phyloP scores from a whole-genome alignment of 2,888 invertebrate genomes.

The Pristionchus mayeri region DNA sequence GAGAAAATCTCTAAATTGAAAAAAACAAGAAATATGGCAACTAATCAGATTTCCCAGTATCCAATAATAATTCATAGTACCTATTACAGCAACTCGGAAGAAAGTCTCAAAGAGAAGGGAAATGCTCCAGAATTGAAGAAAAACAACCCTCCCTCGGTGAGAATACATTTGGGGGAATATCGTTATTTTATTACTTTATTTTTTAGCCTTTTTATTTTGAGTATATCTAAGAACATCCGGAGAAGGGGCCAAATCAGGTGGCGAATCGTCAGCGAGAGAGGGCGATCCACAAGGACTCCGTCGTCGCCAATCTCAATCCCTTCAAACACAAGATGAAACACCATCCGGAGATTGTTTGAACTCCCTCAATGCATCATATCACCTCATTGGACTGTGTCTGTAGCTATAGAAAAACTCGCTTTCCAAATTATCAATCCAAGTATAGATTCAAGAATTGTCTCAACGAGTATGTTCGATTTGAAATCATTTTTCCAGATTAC shows the following conservation, averaged over 20 bases:
- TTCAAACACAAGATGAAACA: slow-evolving; percentile 45
- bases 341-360: slow-evolving; percentile 25
- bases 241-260: no score
- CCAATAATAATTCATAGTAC: no score
- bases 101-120: slow-evolving; percentile 6
- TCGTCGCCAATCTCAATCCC: slow-evolving; percentile 42
- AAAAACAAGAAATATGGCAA: no score
- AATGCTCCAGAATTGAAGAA: background rate
- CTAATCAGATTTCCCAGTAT: no score
- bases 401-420: background rate
- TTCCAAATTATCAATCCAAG: slow-evolving; percentile 19
- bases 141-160: slow-evolving; percentile 23
- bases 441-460: background rate
- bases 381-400: background rate
- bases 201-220: no score
- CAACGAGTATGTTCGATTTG: slow-evolving; percentile 32
- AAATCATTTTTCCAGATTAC: slow-evolving; percentile 14
- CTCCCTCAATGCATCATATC: background rate
- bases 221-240: no score
- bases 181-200: no score
- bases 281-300: slow-evolving; percentile 47
- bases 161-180: background rate
- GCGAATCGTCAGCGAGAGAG: slow-evolving; percentile 34
- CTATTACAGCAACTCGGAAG: slow-evolving; percentile 5
- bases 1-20: background rate